Evolutionary conservation across 2,797 vertebrate species (phyloP).

Genomic region (Euthynnus affinis): DNA sequence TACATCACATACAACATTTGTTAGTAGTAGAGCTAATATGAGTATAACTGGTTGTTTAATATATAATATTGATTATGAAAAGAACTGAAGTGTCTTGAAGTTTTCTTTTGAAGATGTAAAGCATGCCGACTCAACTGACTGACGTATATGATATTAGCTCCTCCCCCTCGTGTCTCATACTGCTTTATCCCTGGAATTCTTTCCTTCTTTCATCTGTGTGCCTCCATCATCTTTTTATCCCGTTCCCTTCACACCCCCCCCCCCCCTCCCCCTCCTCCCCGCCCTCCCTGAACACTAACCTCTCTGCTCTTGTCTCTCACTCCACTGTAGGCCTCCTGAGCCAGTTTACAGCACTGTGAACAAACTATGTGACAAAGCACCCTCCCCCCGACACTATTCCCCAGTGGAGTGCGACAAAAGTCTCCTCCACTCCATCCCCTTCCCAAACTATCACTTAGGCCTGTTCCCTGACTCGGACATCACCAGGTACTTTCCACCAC

Average conservation of each 20-base stretch:
- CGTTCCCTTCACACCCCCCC: slow-evolving; percentile 10
- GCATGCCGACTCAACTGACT: background rate
- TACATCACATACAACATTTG: background rate
- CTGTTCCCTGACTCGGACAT: slow-evolving; percentile 96
- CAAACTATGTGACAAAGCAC: slow-evolving; percentile 97
- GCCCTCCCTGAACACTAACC: slow-evolving; percentile 70
- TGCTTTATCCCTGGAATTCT: background rate
- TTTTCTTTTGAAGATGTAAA: background rate
- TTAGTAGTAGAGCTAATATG: background rate
- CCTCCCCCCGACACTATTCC: slow-evolving; percentile 96
- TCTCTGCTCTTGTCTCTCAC: slow-evolving; percentile 88
- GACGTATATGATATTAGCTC: background rate
- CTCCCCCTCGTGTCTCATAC: background rate
- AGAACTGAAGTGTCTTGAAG: too few relatives aligned
- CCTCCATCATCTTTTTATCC: slow-evolving; percentile 3
- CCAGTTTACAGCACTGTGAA: slow-evolving; percentile 99
- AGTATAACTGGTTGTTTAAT: background rate
- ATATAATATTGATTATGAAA: background rate
- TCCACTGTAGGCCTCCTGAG: slow-evolving; percentile 93
- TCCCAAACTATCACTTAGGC: slow-evolving; percentile 96
- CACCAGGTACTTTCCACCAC: slow-evolving; percentile 91
- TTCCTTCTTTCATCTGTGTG: background rate
- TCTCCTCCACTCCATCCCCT: slow-evolving; percentile 94
- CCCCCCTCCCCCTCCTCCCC: background rate
- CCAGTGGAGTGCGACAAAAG: slow-evolving; percentile 97